phyloP scores from a whole-genome alignment of 2,888 invertebrate genomes.

The Panopea generosa region DNA sequence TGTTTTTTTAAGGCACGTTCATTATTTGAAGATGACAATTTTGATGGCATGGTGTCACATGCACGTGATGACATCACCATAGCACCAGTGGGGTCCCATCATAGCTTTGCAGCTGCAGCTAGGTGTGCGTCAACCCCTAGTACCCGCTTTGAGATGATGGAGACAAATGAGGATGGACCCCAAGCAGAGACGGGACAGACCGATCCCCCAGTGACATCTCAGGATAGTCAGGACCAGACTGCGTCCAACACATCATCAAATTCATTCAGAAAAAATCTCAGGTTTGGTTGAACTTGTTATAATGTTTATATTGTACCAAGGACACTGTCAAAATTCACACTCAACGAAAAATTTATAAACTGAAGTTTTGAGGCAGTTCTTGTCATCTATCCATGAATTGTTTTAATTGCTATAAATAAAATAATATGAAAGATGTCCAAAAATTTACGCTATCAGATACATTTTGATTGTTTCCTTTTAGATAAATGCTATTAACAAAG shows the following conservation, averaged over 20 bases:
- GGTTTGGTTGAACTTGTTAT: too few relatives aligned
- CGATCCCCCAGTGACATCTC: not conserved
- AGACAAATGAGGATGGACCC: not conserved
- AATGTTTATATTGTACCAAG: too few relatives aligned
- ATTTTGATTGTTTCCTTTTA: too few relatives aligned
- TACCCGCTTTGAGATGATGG: constrained; percentile 26
- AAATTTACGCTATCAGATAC: too few relatives aligned
- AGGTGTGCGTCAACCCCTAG: constrained; percentile 79
- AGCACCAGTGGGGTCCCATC: constrained; percentile 77
- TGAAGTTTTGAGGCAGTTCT: too few relatives aligned
- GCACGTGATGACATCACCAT: constrained; percentile 73
- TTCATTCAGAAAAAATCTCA: constrained; percentile 48
- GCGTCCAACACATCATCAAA: constrained; percentile 8
- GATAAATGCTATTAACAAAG: too few relatives aligned
- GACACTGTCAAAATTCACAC: too few relatives aligned
- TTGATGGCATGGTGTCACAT: constrained; percentile 69
- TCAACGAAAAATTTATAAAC: too few relatives aligned
- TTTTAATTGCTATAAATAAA: too few relatives aligned
- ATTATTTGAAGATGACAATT: constrained; percentile 63
- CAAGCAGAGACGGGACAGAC: not conserved
- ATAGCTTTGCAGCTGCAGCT: constrained; percentile 77
- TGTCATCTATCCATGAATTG: too few relatives aligned
- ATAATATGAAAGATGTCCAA: too few relatives aligned
- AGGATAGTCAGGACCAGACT: constrained; percentile 18
- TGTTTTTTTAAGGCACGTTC: constrained; percentile 4